These are phyloP conservation scores for Enteromius viviparus DNA, from an alignment of 2,797 vertebrate genomes.

Conservation along the genomic window DNA sequence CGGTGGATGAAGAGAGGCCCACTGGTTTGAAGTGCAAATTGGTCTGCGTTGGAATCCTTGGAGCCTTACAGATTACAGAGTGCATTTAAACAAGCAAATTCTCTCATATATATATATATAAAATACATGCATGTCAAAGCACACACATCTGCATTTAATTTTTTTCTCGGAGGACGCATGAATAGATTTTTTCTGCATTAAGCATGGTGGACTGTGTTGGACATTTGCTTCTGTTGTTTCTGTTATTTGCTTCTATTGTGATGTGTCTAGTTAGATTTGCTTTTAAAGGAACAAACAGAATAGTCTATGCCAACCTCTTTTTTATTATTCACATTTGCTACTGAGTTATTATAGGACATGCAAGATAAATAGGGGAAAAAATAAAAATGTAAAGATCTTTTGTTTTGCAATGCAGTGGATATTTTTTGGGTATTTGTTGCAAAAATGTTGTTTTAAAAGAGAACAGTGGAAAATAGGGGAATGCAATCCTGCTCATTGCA, in stretches of 20 bases:
- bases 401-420: not conserved
- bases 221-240: no score
- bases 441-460: conserved; percentile 13
- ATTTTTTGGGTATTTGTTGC: conserved; percentile 1
- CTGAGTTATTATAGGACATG: not conserved
- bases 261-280: conserved; percentile 13
- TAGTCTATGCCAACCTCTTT: conserved; percentile 6
- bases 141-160: conserved; percentile 27
- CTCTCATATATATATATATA: conserved; percentile 6
- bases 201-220: not conserved
- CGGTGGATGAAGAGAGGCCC: conserved; percentile 75
- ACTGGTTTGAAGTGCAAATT: conserved; percentile 88
- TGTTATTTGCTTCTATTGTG: conserved; percentile 22
- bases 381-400: not conserved
- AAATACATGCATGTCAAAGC: conserved; percentile 27
- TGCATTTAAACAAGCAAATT: conserved; percentile 48
- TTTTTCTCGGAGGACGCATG: not conserved
- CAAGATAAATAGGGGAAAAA: not conserved
- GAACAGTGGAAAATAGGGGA: not conserved
- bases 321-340: not conserved
- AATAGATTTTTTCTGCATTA: not conserved
- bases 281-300: conserved; percentile 3
- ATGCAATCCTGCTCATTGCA: not conserved
- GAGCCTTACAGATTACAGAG: conserved; percentile 45
- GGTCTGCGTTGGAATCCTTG: conserved; percentile 78